These are phyloP conservation scores for Pocota personata DNA, from an alignment of 2,888 invertebrate species.

Conservation along the genomic window DNA sequence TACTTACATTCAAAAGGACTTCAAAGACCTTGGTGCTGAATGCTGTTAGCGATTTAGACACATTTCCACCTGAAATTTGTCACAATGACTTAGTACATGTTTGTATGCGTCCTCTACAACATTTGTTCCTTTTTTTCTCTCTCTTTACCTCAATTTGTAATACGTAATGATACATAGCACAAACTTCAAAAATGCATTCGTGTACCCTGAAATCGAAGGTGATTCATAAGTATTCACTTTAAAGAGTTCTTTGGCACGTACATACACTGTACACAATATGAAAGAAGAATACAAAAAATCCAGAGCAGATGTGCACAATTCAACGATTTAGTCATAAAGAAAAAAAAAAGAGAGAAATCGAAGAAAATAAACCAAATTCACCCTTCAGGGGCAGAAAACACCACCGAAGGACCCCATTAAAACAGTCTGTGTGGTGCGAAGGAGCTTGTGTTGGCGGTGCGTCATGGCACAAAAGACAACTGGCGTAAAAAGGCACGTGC, in stretches of 20 bases:
- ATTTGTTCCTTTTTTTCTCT: too few species aligned
- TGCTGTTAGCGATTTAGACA: too few species aligned
- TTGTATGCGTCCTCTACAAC: too few species aligned
- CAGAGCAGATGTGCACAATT: conserved; percentile 48
- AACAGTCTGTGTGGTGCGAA: conserved; percentile 4
- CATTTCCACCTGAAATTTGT: too few species aligned
- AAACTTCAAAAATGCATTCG: background rate
- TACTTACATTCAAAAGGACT: too few species aligned
- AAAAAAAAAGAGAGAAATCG: conserved; percentile 15
- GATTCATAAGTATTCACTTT: background rate
- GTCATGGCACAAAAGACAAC: conserved; percentile 22
- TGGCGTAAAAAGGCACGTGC: conserved; percentile 56
- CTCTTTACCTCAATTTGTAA: too few species aligned
- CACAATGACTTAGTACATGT: too few species aligned
- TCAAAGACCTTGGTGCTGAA: too few species aligned
- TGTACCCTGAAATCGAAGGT: background rate
- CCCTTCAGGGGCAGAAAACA: conserved; percentile 20
- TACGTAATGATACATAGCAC: too few species aligned
- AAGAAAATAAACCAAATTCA: conserved; percentile 50
- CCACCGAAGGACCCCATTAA: conserved; percentile 23
- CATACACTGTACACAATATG: background rate
- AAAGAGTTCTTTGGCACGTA: background rate
- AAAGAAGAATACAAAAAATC: background rate
- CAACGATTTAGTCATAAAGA: conserved; percentile 30
- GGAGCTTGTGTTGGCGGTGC: conserved; percentile 32